Base-by-base conservation (phyloP, 2,888 invertebrate species). In the Acrobasis suavella region DNA sequence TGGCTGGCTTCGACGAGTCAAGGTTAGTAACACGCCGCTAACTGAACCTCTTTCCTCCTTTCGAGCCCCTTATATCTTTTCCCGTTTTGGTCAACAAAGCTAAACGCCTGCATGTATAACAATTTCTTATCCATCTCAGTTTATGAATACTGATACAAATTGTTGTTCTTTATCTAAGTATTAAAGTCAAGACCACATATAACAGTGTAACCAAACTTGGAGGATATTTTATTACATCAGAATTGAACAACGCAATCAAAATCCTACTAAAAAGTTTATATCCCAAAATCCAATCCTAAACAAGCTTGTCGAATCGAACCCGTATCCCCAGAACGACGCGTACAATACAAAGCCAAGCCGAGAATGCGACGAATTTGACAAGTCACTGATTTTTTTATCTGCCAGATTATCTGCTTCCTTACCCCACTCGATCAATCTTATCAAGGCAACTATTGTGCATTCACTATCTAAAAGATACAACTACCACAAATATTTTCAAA, bases 371-470 rank as follows among this genome's bases (percentile, higher is more conserved):
- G 89, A 89, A 91, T 91, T 90, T 88, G 90, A 91, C 92, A 91
- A 92, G 92, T 92, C 92, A 92, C 88, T 77, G 86, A 84, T 89
- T 92, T 91, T n/a, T 91, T 88, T 87, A 86, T 84, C 80, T 72
- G 72, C 79, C 85, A 92, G 91, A 91, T 91, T 83, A 91, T 91
- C 91, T 91, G 85, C 80, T 85, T 82, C 77, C 84, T 90, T 88
- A 90, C 91, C 87, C 86, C 91, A 91, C 92, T 92, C 90, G 91
- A 92, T 92, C 92, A 92, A 92, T 92, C 92, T 92, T 92, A 91
- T 89, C 87, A 80, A 83, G 80, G 80, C 75, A 84, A 85, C 88
- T 85, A 85, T 83, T 78, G 79, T 74, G 68, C 64, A 64, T 61
- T 68, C 56, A 70, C 66, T 65, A 70, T 60, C 56, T 64, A 75